Evolutionary conservation across 1,140 invertebrate species (phyloP).

Genomic region (Aphaenogaster ashmeadi): DNA sequence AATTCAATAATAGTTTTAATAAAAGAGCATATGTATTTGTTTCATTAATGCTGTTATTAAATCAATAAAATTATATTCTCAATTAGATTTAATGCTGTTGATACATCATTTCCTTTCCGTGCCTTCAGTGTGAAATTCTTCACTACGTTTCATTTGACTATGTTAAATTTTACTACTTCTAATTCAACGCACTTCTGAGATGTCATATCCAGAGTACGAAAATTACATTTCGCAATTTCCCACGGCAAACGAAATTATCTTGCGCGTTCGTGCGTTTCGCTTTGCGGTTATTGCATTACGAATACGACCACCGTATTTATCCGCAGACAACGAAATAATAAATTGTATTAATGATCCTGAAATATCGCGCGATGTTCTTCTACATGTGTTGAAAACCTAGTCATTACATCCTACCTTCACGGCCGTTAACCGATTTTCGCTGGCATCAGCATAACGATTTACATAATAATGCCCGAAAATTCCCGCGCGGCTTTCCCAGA

Average conservation of each 20-base stretch:
- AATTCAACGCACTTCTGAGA: neutral
- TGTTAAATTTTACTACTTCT: neutral
- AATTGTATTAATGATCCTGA: conserved; percentile 24
- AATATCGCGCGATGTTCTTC: neutral
- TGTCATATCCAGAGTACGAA: neutral
- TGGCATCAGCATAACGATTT: conserved; percentile 41
- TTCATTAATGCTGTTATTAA: too few species aligned
- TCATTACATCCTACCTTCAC: conserved; percentile 8
- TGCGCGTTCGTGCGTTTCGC: neutral
- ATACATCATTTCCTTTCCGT: too few species aligned
- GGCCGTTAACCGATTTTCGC: neutral
- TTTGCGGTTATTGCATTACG: neutral
- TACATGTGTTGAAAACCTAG: neutral
- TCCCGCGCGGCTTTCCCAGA: neutral
- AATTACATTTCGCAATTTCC: neutral
- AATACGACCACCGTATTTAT: conserved; percentile 1
- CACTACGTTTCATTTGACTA: neutral
- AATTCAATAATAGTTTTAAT: too few species aligned
- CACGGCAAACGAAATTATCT: neutral
- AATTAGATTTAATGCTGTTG: too few species aligned
- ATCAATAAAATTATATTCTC: too few species aligned
- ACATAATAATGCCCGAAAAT: conserved; percentile 55
- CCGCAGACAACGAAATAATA: neutral
- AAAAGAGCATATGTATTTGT: too few species aligned
- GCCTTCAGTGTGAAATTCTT: neutral